Base-by-base conservation (phyloP, 1,140 invertebrate species). In the Oryctes rhinoceros region DNA sequence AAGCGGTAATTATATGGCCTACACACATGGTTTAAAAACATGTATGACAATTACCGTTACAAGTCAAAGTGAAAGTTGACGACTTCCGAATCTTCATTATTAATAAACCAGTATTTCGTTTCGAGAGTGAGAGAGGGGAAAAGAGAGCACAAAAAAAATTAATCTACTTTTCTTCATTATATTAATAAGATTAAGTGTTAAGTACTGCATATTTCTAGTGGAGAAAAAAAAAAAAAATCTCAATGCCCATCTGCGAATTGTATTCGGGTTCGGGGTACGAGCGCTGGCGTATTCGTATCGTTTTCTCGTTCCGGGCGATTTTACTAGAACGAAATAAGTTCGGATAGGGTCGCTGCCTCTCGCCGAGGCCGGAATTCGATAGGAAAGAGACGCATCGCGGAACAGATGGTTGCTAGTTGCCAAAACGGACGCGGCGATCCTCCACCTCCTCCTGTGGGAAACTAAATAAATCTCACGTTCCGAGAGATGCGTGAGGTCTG, bases 401-500 rank as follows among this genome's bases (percentile, higher is more conserved):
- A 76, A 47, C 37, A 78, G 47, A 53, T 79, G 18, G 37, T n/a
- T 65, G 24, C 37, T 62, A 30, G 59, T 79, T 79, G 59, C 78
- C 18, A 75, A 75, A 47, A 47, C 39, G 71, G 11, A 53, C 47
- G 47, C 30, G 39, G 47, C 76, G 44, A 35, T 78, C 53, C 76
- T 47, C 53, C 53, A 53, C 47, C 53, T 79, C 75, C 82, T 82
- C 65, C 65, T 71, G 79, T 84, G 83, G 81, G 82, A 84, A 84
- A 83, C 83, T 44, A 83, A 84, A 82, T 84, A 83, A 83, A 84
- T 84, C 83, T 83, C 82, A 76, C 80, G 80, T 83, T 74, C 81
- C 82, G 65, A 71, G 65, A 35, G 77, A 83, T 84, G 82, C 82
- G 84, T 85, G 84, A 82, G 84, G 84, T 85, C 84, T 81, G 74